phyloP scores from a whole-genome alignment of 2,113 vertebrate species.

The Pangasianodon hypophthalmus region DNA sequence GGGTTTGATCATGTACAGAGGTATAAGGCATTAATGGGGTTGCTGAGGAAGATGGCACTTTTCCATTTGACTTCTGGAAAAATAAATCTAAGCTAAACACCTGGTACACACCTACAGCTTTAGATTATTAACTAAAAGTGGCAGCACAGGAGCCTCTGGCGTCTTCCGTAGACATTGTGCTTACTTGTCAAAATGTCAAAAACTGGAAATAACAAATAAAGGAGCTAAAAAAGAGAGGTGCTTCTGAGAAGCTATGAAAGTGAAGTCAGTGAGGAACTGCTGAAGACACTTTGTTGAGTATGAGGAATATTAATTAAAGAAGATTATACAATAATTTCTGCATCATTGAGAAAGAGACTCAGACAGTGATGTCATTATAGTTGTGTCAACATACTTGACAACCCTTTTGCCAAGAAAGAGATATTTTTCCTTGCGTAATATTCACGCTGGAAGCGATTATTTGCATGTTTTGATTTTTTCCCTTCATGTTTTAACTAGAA shows the following conservation, averaged over 20 bases:
- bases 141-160: slow-evolving; percentile 9
- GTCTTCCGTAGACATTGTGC: slow-evolving; percentile 18
- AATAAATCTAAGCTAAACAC: slow-evolving; percentile 70
- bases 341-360: not conserved
- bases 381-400: slow-evolving; percentile 24
- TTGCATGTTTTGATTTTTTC: slow-evolving; percentile 29
- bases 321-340: not conserved
- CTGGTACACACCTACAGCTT: slow-evolving; percentile 64
- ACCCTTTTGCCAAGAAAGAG: slow-evolving; percentile 48
- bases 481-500: slow-evolving; percentile 44
- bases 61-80: slow-evolving; percentile 76
- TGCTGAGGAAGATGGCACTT: slow-evolving; percentile 69
- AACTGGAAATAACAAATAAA: slow-evolving; percentile 10
- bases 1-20: slow-evolving; percentile 61
- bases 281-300: not conserved
- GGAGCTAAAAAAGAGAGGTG: not conserved
- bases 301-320: not conserved
- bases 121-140: slow-evolving; percentile 42
- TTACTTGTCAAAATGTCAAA: slow-evolving; percentile 39
- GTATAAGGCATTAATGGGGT: slow-evolving; percentile 68
- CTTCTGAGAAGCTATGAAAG: not conserved
- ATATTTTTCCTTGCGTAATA: slow-evolving; percentile 57
- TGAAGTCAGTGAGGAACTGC: not conserved
- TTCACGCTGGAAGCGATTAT: slow-evolving; percentile 19
- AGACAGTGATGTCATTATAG: slow-evolving; percentile 8